Evolutionary conservation across 1,140 invertebrate genomes (phyloP).

Genomic region (Drosophila busckii): DNA sequence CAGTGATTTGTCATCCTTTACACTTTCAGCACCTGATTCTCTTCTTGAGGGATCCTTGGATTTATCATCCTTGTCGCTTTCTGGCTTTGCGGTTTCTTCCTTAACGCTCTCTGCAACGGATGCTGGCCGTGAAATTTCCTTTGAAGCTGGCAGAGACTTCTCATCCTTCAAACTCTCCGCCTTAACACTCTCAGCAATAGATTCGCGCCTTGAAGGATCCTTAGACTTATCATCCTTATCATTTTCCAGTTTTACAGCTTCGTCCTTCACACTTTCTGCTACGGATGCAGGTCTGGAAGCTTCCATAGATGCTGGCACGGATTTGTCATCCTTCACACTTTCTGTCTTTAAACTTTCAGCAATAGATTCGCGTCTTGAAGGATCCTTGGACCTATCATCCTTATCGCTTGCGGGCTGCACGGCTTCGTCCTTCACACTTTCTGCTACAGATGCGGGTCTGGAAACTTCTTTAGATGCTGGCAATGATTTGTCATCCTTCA

Average conservation of each 20-base stretch:
- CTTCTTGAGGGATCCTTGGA: constrained; percentile 24
- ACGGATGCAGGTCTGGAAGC: constrained; percentile 22
- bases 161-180: constrained; percentile 8
- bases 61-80: constrained; percentile 7
- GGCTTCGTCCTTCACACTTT: constrained; percentile 19
- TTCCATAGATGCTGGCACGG: constrained; percentile 17
- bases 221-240: constrained; percentile 10
- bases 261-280: constrained; percentile 16
- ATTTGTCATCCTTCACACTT: constrained; percentile 28
- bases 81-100: neutral
- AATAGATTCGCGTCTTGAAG: constrained; percentile 34
- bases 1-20: constrained; percentile 3
- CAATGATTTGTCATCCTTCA: constrained; percentile 10
- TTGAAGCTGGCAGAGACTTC: constrained; percentile 18
- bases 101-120: constrained; percentile 35
- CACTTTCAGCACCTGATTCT: constrained; percentile 3
- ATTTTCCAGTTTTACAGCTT: constrained; percentile 6
- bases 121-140: constrained; percentile 29
- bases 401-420: constrained; percentile 13
- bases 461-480: constrained; percentile 21
- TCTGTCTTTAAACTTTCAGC: neutral
- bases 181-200: constrained; percentile 10
- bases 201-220: constrained; percentile 16
- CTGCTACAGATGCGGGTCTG: constrained; percentile 25
- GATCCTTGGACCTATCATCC: constrained; percentile 15